These are phyloP conservation scores for Eilema sororculum DNA, from an alignment of 2,888 invertebrate species.

Conservation along the genomic window DNA sequence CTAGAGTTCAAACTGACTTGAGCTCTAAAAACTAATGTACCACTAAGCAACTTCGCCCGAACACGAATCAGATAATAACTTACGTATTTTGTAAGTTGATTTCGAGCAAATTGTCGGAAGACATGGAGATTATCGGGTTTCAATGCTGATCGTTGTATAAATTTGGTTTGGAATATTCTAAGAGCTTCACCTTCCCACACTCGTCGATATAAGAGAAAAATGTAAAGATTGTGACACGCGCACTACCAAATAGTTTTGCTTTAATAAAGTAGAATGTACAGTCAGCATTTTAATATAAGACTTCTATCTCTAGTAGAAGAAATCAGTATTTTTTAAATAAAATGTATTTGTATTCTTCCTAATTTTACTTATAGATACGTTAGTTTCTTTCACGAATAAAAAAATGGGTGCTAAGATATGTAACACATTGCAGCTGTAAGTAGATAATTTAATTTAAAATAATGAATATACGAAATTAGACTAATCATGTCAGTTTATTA, in stretches of 20 bases:
- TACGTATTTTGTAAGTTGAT: slow-evolving; percentile 73
- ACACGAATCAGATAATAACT: slow-evolving; percentile 74
- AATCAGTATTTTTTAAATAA: not conserved
- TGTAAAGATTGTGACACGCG: slow-evolving; percentile 41
- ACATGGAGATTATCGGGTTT: slow-evolving; percentile 66
- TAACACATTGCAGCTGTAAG: not conserved
- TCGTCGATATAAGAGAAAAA: slow-evolving; percentile 41
- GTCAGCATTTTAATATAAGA: slow-evolving; percentile 35
- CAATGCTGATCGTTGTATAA: slow-evolving; percentile 60
- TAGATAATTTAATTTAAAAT: not conserved
- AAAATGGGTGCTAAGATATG: too few species aligned
- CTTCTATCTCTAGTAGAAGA: slow-evolving; percentile 16
- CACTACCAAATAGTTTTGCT: slow-evolving; percentile 40
- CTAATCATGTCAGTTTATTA: slow-evolving; percentile 39
- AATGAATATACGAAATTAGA: slow-evolving; percentile 13
- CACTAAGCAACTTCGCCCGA: slow-evolving; percentile 66
- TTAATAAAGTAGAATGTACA: slow-evolving; percentile 46
- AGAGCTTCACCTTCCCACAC: slow-evolving; percentile 55
- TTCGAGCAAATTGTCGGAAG: slow-evolving; percentile 63
- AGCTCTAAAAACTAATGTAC: slow-evolving; percentile 57
- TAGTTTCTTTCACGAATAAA: not conserved
- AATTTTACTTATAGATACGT: not conserved
- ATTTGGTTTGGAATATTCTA: slow-evolving; percentile 58
- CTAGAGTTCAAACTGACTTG: slow-evolving; percentile 61
- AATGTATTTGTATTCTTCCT: not conserved